Percentiles rank a stretch among this genome's conserved stretches.
These are phyloP conservation scores for Congeria kusceri DNA, from an alignment of 2,888 invertebrate species.

Conservation along the genomic window DNA sequence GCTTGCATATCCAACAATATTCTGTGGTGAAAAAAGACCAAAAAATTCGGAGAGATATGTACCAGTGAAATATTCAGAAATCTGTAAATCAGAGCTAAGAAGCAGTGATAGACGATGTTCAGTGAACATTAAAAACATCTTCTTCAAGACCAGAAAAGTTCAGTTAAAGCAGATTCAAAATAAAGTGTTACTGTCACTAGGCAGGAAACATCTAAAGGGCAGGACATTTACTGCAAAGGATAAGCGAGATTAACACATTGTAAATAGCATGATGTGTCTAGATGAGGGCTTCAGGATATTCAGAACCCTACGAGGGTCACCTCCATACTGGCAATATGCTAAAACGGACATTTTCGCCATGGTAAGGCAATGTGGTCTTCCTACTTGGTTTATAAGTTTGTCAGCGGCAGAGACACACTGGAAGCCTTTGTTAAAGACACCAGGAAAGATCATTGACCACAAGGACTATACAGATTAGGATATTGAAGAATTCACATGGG, in stretches of 20 bases:
- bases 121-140: conserved; percentile 14
- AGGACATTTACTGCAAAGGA: conserved; percentile 22
- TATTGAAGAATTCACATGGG: conserved; percentile 10
- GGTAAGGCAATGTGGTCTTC: conserved; percentile 17
- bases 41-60: conserved; percentile 15
- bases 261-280: conserved; percentile 15
- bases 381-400: conserved; percentile 46
- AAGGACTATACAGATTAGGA: conserved; percentile 3
- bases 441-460: conserved; percentile 7
- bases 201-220: conserved; percentile 16
- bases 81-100: conserved; percentile 35
- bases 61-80: conserved; percentile 32
- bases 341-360: conserved; percentile 38
- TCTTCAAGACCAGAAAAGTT: conserved; percentile 25
- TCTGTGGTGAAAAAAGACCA: conserved; percentile 37
- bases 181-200: conserved; percentile 25
- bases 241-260: conserved; percentile 20
- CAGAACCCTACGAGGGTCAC: conserved; percentile 49
- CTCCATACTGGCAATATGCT: conserved; percentile 55
- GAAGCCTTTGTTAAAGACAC: conserved; percentile 3
- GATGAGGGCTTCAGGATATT: conserved; percentile 48
- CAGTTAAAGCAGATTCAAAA: conserved; percentile 29
- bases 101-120: conserved; percentile 11
- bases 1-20: conserved; percentile 39
- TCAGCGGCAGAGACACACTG: conserved; percentile 51